phyloP scores from a whole-genome alignment of 2,888 invertebrate genomes.

The Isotomurus palustris region DNA sequence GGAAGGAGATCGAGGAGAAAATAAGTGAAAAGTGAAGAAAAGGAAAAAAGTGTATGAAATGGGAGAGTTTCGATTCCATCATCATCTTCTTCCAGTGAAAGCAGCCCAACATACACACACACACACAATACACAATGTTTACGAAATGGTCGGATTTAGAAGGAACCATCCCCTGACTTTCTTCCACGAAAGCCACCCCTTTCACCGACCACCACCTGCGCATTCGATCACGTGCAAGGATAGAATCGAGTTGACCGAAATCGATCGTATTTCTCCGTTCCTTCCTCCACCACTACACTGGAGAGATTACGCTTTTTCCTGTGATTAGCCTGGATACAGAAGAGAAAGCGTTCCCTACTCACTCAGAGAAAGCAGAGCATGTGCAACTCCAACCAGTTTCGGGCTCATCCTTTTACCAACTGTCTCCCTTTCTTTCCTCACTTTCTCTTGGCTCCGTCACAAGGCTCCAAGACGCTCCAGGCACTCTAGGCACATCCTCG shows the following conservation, averaged over 20 bases:
- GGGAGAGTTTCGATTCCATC: neutral
- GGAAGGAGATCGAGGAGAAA: conserved; percentile 9
- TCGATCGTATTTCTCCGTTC: conserved; percentile 34
- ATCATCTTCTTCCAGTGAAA: too few species aligned
- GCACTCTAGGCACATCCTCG: neutral
- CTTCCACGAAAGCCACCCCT: neutral
- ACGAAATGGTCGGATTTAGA: too few species aligned
- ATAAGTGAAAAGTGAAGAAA: conserved; percentile 14
- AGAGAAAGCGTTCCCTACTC: neutral
- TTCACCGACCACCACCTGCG: conserved; percentile 32
- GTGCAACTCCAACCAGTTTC: neutral
- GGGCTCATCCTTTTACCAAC: conserved; percentile 14
- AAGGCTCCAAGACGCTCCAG: neutral
- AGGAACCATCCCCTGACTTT: conserved; percentile 10
- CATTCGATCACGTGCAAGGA: conserved; percentile 37
- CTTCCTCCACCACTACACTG: neutral
- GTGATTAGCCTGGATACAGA: conserved; percentile 12
- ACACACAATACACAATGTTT: too few species aligned
- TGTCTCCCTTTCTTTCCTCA: conserved; percentile 9
- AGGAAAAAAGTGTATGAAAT: neutral
- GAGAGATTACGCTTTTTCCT: conserved; percentile 15
- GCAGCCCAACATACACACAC: neutral
- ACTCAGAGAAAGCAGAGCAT: too few species aligned
- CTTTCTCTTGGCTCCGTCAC: conserved; percentile 5
- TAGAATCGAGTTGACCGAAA: conserved; percentile 42